Evolutionary conservation across 2,113 vertebrate species (phyloP).

Genomic region (Dolichotis patagonum): DNA sequence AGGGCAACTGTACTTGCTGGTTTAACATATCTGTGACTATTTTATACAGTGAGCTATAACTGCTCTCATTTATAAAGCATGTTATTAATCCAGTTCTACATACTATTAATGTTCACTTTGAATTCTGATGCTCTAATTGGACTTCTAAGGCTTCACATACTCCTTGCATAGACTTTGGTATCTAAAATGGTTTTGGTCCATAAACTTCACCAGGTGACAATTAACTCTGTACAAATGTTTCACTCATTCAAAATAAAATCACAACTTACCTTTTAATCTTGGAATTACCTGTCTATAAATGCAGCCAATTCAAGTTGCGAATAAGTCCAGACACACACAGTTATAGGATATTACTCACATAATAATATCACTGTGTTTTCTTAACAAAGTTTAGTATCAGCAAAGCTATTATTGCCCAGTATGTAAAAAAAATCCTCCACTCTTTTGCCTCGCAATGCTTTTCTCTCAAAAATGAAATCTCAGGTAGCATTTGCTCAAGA

Average conservation of each 20-base stretch:
- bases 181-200: not conserved
- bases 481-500: not conserved
- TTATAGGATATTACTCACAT: not conserved
- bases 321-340: constrained; percentile 4
- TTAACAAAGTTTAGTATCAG: not conserved
- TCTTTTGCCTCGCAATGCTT: not conserved
- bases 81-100: not conserved
- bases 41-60: not conserved
- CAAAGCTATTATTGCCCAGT: not conserved
- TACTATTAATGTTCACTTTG: not conserved
- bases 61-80: not conserved
- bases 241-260: constrained; percentile 52
- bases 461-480: not conserved
- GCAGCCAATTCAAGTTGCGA: not conserved
- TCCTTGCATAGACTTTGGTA: not conserved
- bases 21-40: not conserved
- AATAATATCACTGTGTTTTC: not conserved
- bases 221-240: constrained; percentile 10
- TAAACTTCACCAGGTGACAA: not conserved
- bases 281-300: not conserved
- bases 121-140: not conserved
- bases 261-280: not conserved
- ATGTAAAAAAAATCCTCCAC: not conserved
- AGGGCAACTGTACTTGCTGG: not conserved
- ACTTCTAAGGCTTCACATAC: not conserved